phyloP scores from a whole-genome alignment of 2,113 vertebrate species.

The Malurus alboscapulatus region DNA sequence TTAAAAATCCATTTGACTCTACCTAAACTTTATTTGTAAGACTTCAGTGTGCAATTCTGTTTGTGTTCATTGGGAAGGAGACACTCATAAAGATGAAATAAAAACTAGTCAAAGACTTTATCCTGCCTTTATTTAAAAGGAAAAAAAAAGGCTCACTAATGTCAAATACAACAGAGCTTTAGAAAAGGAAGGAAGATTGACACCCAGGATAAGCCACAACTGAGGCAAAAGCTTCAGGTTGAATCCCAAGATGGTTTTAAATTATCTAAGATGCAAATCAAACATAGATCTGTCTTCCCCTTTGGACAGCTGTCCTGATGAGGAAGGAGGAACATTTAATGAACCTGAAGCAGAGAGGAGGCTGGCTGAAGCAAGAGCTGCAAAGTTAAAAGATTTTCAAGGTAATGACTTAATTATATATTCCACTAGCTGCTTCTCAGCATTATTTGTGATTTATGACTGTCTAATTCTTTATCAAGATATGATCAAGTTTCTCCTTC shows the following conservation, averaged over 20 bases:
- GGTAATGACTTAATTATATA: conserved; percentile 72
- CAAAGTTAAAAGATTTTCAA: conserved; percentile 85
- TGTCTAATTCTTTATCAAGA: not conserved
- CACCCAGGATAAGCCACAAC: not conserved
- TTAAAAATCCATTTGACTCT: not conserved
- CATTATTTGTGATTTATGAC: not conserved
- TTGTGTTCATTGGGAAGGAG: not conserved
- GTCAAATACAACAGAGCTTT: not conserved
- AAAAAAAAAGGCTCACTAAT: not conserved
- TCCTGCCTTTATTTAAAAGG: not conserved
- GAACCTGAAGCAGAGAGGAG: conserved; percentile 83
- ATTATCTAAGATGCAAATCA: not conserved
- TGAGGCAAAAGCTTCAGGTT: not conserved
- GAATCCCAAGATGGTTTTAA: not conserved
- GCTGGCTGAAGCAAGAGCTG: conserved; percentile 65
- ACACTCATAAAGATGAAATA: not conserved
- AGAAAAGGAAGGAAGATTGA: not conserved
- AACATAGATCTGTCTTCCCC: not conserved
- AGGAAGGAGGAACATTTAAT: conserved; percentile 79
- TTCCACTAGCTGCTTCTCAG: not conserved
- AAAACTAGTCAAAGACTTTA: not conserved
- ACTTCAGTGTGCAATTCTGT: not conserved
- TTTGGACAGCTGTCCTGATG: conserved; percentile 83
- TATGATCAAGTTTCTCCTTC: not conserved
- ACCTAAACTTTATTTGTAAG: not conserved